Base-by-base conservation (phyloP, 2,888 invertebrate species). In the Nineta flava region DNA sequence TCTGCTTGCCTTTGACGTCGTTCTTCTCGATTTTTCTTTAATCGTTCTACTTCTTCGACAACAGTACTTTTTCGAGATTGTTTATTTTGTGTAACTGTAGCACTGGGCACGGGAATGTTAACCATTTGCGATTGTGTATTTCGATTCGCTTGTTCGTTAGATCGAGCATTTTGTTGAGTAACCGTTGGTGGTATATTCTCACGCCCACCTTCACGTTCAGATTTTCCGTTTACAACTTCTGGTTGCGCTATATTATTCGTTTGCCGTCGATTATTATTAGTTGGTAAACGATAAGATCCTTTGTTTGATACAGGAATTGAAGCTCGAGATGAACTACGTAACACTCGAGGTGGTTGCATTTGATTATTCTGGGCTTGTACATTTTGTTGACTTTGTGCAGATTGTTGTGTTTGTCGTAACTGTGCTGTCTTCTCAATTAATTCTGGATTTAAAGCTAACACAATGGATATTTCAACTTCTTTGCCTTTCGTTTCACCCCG, bases 401-500 rank as follows among this genome's bases (percentile, higher is more conserved):
- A 15, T 16, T 16, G 12, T 43, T 16, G 43, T 46, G 17, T 19
- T 38, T 38, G 38, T 15, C 15, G 3, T 19, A 34, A 12, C 17
- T 46, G 32, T 17, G 59, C 67, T 19, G 58, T 59, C 52, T 71
- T 71, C 41, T 69, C 66, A 53, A 69, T 67, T 55, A 90, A 69
- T 61, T 87, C 84, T 31, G 87, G 86, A 73, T 92, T 92, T 55
- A 92, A 73, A 47, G 81, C 76, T 57, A 87, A 72, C 62, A 92
- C 83, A 52, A 87, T 81, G 61, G 90, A 88, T 63, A 91, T 76
- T 68, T 92, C 92, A 66, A 91, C 84, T 77, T 94, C 94, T 72
- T 95, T 95, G 62, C 94, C 95, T 71, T 96, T 95, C 49, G 94
- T 94, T 72, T 95, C 95, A 55, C 90, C 91, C 58, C 83, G 81